Conservation (phyloP, 92 coral and sea anemone species). For the Umimayanthus chanpuru region DNA sequence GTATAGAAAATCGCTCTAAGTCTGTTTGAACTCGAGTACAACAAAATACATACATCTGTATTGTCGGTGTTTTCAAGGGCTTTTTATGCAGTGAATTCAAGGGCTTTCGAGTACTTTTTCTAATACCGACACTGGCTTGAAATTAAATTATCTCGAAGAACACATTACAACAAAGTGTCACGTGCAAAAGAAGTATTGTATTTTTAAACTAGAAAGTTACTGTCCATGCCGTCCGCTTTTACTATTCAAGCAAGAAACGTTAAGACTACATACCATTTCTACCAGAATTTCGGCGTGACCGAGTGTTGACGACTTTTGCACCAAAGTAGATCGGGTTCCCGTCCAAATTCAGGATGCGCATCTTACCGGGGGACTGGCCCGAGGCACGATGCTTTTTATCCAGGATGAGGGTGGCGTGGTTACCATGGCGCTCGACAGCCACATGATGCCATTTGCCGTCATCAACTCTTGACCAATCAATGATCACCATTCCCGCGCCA, state of each 20-base stretch:
- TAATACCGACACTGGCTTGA: too few species aligned
- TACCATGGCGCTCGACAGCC: slow-evolving; percentile 87
- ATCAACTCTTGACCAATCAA: slow-evolving; percentile 85
- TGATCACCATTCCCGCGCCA: slow-evolving; percentile 89
- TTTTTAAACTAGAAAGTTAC: too few species aligned
- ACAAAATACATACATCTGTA: too few species aligned
- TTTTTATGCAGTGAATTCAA: too few species aligned
- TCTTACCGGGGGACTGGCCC: slow-evolving; percentile 91
- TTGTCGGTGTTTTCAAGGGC: too few species aligned
- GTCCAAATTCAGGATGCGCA: slow-evolving; percentile 92
- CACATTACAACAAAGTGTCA: too few species aligned
- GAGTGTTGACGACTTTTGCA: slow-evolving; percentile 73
- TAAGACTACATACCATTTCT: slow-evolving; percentile 28
- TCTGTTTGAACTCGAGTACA: background rate
- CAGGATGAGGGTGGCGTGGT: slow-evolving; percentile 90
- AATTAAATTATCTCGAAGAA: too few species aligned
- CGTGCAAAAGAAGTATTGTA: too few species aligned
- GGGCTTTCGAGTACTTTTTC: too few species aligned
- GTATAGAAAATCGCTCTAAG: background rate
- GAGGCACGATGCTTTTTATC: slow-evolving; percentile 87
- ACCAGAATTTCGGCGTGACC: slow-evolving; percentile 54
- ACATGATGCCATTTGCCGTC: slow-evolving; percentile 98
- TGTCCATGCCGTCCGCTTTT: too few species aligned
- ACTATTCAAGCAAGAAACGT: too few species aligned
- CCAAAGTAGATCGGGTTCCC: slow-evolving; percentile 88